Evolutionary conservation across 2,113 vertebrate species (phyloP).

Genomic region (Hippocampus abdominalis): DNA sequence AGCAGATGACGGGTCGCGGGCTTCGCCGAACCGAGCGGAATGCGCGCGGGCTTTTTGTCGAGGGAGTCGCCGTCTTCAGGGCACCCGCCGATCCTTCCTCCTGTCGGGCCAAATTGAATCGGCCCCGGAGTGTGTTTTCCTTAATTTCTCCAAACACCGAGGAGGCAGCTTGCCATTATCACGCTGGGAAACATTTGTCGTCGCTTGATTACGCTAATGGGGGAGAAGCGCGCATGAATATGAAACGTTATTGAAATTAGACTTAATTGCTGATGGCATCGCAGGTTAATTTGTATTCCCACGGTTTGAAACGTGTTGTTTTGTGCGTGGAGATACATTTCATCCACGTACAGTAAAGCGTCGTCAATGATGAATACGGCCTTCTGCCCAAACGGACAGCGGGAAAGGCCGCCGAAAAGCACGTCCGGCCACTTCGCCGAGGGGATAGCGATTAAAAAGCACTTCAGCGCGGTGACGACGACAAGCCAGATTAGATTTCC

Average conservation of each 20-base stretch:
- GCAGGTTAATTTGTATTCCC: constrained; percentile 78
- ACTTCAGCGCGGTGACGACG: constrained; percentile 45
- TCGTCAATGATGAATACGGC: constrained; percentile 29
- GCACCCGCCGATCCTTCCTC: constrained; percentile 7
- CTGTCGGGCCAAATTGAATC: constrained; percentile 61
- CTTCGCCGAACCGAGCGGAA: neutral
- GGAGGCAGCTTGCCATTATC: constrained; percentile 67
- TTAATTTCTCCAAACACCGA: constrained; percentile 57
- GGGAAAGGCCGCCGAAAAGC: constrained; percentile 18
- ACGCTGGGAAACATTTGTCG: constrained; percentile 75
- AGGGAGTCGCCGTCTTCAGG: neutral
- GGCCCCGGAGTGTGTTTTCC: constrained; percentile 57
- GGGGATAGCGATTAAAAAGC: constrained; percentile 58
- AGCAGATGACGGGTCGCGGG: no score
- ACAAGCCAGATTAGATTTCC: constrained; percentile 52
- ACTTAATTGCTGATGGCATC: constrained; percentile 77
- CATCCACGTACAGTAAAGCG: constrained; percentile 35
- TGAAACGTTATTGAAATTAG: constrained; percentile 79
- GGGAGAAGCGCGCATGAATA: constrained; percentile 69
- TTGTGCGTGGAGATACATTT: constrained; percentile 46
- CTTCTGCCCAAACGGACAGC: neutral
- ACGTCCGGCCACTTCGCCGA: constrained; percentile 32
- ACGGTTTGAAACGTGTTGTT: constrained; percentile 63
- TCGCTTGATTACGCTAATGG: constrained; percentile 78
- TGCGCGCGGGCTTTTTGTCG: neutral